These are phyloP conservation scores for Hyperoplus immaculatus DNA, from an alignment of 2,797 vertebrate genomes.

Conservation along the genomic window DNA sequence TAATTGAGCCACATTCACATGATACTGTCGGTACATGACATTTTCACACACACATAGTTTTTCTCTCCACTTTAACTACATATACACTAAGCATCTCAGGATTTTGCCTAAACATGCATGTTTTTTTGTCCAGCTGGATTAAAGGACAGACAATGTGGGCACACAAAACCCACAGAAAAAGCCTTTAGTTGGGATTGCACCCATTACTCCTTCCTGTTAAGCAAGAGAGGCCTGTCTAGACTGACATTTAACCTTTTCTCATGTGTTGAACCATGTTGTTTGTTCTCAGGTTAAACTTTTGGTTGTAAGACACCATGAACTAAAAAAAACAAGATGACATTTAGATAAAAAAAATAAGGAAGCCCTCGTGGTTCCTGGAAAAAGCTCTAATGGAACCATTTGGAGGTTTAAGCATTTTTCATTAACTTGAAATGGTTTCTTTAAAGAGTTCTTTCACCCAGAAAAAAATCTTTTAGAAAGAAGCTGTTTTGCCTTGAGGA, in stretches of 20 bases:
- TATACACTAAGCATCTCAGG: not conserved
- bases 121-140: not conserved
- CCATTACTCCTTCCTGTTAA: not conserved
- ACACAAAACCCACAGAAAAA: not conserved
- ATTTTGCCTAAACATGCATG: not conserved
- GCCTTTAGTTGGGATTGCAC: not conserved
- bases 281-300: not conserved
- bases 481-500: constrained; percentile 63
- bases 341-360: constrained; percentile 39
- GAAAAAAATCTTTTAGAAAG: constrained; percentile 63
- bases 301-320: constrained; percentile 10
- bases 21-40: not conserved
- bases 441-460: constrained; percentile 61
- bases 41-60: not conserved
- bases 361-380: constrained; percentile 29
- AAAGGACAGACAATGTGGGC: not conserved
- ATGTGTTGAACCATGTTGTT: not conserved
- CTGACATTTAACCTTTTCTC: not conserved
- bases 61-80: not conserved
- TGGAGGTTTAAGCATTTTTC: constrained; percentile 54
- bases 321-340: constrained; percentile 30
- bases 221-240: not conserved
- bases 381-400: constrained; percentile 33
- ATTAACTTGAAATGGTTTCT: constrained; percentile 54
- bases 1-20: constrained; percentile 20